Evolutionary conservation across 1,140 invertebrate genomes (phyloP).

Genomic region (Thalassaphorura encarpata): DNA sequence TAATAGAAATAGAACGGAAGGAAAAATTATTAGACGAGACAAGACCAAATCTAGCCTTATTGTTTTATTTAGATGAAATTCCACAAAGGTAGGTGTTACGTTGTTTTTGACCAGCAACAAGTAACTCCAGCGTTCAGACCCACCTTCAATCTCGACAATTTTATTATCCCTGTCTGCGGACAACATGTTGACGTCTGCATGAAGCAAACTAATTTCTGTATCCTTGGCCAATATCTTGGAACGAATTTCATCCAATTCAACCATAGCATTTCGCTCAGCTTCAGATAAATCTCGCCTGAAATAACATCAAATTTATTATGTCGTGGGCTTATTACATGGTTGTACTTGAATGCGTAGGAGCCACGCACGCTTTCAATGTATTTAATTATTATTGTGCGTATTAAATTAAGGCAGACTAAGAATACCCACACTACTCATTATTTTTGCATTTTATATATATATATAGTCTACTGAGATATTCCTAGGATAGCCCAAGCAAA

Average conservation of each 20-base stretch:
- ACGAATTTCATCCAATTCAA: conserved; percentile 24
- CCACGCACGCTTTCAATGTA: background rate
- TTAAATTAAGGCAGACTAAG: no score
- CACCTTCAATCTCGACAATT: conserved; percentile 29
- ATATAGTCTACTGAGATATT: background rate
- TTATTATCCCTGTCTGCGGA: conserved; percentile 29
- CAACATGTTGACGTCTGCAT: conserved; percentile 29
- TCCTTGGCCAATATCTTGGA: conserved; percentile 27
- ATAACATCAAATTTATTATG: background rate
- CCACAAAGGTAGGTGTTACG: no score
- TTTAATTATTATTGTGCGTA: background rate
- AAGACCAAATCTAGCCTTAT: background rate
- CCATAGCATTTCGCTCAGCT: conserved; percentile 23
- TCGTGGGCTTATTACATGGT: background rate
- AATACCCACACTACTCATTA: background rate
- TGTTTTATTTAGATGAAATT: no score
- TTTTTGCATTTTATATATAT: background rate
- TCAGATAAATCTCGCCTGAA: conserved; percentile 26
- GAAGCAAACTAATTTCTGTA: conserved; percentile 29
- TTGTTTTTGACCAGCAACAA: no score
- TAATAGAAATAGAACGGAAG: background rate
- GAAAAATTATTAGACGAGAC: background rate
- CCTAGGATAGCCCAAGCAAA: no score
- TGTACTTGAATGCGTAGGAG: background rate
- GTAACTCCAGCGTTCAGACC: background rate